A percentile compares a stretch with the other conserved stretches of the same genome.
phyloP scores from a whole-genome alignment of 2,797 vertebrate species.

The Xenopus petersii region DNA sequence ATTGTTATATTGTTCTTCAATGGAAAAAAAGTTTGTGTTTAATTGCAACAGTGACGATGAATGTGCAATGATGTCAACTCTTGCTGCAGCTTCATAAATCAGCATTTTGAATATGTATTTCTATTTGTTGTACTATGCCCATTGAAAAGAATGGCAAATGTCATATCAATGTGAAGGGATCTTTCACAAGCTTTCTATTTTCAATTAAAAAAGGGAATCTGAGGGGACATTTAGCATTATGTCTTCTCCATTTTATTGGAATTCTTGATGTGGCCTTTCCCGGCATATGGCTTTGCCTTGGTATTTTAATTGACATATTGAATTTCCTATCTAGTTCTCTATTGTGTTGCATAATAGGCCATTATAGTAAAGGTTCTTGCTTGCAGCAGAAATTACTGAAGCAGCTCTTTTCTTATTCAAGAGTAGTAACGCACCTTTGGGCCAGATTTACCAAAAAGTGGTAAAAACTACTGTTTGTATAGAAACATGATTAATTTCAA shows the following conservation, averaged over 20 bases:
- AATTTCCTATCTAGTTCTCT: slow-evolving; percentile 25
- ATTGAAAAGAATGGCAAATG: neutral
- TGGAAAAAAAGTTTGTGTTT: too few species aligned
- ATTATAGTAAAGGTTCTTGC: slow-evolving; percentile 5
- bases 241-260: slow-evolving; percentile 21
- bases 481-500: too few species aligned
- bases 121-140: neutral
- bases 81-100: neutral
- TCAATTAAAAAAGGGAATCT: neutral
- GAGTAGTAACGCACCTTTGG: too few species aligned
- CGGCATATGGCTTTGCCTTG: slow-evolving; percentile 4
- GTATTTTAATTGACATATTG: slow-evolving; percentile 33
- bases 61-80: neutral
- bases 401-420: slow-evolving; percentile 13
- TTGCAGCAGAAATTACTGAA: slow-evolving; percentile 15
- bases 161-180: neutral
- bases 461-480: too few species aligned
- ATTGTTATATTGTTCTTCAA: too few species aligned
- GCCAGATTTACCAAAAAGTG: too few species aligned
- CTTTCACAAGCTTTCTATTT: neutral
- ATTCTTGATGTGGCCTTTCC: slow-evolving; percentile 33
- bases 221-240: slow-evolving; percentile 14
- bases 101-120: neutral
- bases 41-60: neutral
- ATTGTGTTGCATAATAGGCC: slow-evolving; percentile 35